Evolutionary conservation across 2,888 invertebrate genomes (phyloP), one percentile per base, ranked within the genome.

Genomic region (Reticulitermes lucifugus): DNA sequence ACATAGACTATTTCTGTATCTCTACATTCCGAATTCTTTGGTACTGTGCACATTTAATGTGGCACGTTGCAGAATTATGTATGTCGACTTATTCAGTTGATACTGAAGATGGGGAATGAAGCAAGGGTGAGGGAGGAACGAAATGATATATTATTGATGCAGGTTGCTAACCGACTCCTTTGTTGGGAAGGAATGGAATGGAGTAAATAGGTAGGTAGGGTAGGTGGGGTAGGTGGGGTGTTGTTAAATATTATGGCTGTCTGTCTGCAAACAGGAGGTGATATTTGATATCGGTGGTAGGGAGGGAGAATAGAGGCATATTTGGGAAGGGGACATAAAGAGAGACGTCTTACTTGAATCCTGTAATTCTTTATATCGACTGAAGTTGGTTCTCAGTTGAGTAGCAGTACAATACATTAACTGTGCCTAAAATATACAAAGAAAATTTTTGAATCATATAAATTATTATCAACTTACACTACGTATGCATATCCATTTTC

Each of bases 121-220:
- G 41, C 35, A 55, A 22, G 18, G 60, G 59, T 6, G 83, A 12
- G 29, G 83, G 41, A n/a, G 55, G 70, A 75, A 59, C 41, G 83
- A 46, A 83, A 83, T 83, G 83, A 83, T 83, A 75, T 83, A 83
- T 83, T 83, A 83, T 83, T 83, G 83, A 83, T 83, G 83, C 59
- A 75, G 55, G 73, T 65, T 83, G 71, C 75, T 83, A 75, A 75
- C 83, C 73, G 59, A 73, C 41, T 22, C 83, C 59, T 83, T 83
- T 83, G 83, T 83, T 75, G 75, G 51, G 22, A 83, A 73, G 73
- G 75, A 83, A 83, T 83, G 75, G 83, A 70, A 83, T 83, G 71
- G 83, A 81, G 70, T 70, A 81, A 81, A 81, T 81, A 81, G 81
- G 81, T 65, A 65, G 81, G 60, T 41, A 35, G 35, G 35, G 60